phyloP scores from a whole-genome alignment of 2,888 invertebrate genomes.

The Ferdinandea cuprea region DNA sequence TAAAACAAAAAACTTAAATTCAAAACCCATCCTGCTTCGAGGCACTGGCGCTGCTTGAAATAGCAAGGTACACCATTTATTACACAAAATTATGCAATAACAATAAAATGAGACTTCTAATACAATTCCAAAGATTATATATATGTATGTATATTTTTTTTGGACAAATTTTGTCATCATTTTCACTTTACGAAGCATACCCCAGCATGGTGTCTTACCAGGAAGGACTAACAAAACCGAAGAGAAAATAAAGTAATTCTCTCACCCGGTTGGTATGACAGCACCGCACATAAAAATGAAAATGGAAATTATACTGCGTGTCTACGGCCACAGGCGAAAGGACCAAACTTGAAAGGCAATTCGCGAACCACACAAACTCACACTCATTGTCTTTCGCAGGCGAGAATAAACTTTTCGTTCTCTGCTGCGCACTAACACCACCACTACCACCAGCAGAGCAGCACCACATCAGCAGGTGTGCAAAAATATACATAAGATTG shows the following conservation, averaged over 20 bases:
- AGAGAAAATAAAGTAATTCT: conserved; percentile 63
- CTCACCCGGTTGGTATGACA: conserved; percentile 34
- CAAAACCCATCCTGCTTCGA: conserved; percentile 3
- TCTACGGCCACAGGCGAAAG: conserved; percentile 53
- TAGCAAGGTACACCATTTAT: background rate
- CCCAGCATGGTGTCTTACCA: background rate
- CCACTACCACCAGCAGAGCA: too few species aligned
- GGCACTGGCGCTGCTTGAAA: background rate
- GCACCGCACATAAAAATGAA: conserved; percentile 59
- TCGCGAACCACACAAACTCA: background rate
- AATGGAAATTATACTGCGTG: conserved; percentile 65
- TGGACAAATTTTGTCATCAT: conserved; percentile 50
- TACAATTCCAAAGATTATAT: conserved; percentile 48
- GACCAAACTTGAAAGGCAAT: conserved; percentile 50
- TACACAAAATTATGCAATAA: conserved; percentile 43
- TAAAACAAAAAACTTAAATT: conserved; percentile 16
- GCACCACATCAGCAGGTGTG: conserved; percentile 41
- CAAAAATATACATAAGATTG: conserved; percentile 23
- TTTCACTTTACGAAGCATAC: conserved; percentile 32
- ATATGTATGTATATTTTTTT: too few species aligned
- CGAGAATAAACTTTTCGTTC: background rate
- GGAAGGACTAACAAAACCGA: conserved; percentile 26
- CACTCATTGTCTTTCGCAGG: background rate
- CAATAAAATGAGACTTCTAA: conserved; percentile 50
- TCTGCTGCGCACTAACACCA: background rate